Conservation (phyloP, 2,888 invertebrate species). For the Tromatobia lineatoria region DNA sequence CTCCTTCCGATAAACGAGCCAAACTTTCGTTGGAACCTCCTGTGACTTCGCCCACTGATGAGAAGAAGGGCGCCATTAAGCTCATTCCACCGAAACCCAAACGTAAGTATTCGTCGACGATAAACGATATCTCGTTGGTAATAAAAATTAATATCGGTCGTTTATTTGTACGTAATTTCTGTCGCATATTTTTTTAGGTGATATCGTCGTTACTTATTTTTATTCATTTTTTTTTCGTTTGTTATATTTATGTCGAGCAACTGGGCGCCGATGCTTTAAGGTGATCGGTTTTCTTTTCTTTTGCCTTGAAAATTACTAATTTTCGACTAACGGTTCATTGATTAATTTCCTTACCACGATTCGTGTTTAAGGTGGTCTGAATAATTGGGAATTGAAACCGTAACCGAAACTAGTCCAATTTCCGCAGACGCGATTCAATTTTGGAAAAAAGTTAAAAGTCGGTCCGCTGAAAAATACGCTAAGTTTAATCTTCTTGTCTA, state of each 20-base stretch:
- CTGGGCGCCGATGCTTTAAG: conserved; percentile 18
- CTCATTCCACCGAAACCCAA: conserved; percentile 95
- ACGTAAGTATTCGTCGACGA: conserved; percentile 90
- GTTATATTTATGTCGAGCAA: conserved; percentile 9
- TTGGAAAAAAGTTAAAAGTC: no score
- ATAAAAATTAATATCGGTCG: conserved; percentile 11
- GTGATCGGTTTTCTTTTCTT: conserved; percentile 10
- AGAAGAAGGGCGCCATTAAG: conserved; percentile 94
- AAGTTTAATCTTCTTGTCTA: no score
- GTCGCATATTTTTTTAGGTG: conserved; percentile 3
- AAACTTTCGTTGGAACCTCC: conserved; percentile 86
- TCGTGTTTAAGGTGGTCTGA: background rate
- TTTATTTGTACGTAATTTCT: background rate
- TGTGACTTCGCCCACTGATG: conserved; percentile 84
- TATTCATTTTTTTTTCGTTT: background rate
- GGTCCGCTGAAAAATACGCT: no score
- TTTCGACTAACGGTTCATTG: background rate
- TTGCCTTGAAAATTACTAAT: background rate
- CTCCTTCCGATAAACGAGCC: conserved; percentile 92
- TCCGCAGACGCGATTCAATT: no score
- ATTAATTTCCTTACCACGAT: background rate
- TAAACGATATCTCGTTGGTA: background rate
- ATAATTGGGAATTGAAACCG: no score
- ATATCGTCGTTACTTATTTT: background rate
- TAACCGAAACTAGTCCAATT: no score